phyloP scores from a whole-genome alignment of 2,888 invertebrate genomes.

The Epinotia brunnichana region DNA sequence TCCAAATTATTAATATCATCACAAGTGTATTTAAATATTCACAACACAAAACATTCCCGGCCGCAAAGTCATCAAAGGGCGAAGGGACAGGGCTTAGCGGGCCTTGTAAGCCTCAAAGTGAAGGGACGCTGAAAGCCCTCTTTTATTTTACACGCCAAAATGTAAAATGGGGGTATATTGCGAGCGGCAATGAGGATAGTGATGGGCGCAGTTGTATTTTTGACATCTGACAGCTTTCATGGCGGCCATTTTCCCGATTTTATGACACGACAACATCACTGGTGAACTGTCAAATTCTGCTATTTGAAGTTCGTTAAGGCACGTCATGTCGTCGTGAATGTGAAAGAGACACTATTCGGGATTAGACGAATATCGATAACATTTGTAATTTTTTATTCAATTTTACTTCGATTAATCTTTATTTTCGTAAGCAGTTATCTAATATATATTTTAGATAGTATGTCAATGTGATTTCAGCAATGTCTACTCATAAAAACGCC shows the following conservation, averaged over 20 bases:
- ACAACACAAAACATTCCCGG: slow-evolving; percentile 27
- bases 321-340: too few species aligned
- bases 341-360: too few species aligned
- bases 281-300: too few species aligned
- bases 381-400: too few species aligned
- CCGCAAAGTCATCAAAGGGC: slow-evolving; percentile 32
- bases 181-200: neutral
- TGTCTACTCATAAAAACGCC: too few species aligned
- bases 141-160: slow-evolving; percentile 27
- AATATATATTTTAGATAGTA: too few species aligned
- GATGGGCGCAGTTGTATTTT: neutral
- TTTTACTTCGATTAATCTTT: too few species aligned
- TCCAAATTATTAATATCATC: slow-evolving; percentile 32
- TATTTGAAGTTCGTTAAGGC: too few species aligned
- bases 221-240: neutral
- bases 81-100: slow-evolving; percentile 14
- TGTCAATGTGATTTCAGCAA: too few species aligned
- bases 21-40: slow-evolving; percentile 35
- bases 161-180: slow-evolving; percentile 13
- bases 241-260: neutral
- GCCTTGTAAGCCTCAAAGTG: slow-evolving; percentile 23
- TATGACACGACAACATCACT: neutral
- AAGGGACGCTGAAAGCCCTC: slow-evolving; percentile 15
- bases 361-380: too few species aligned
- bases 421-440: too few species aligned